These are phyloP conservation scores for Pituophis catenifer DNA, from an alignment of 2,113 vertebrate genomes.

Conservation along the genomic window DNA sequence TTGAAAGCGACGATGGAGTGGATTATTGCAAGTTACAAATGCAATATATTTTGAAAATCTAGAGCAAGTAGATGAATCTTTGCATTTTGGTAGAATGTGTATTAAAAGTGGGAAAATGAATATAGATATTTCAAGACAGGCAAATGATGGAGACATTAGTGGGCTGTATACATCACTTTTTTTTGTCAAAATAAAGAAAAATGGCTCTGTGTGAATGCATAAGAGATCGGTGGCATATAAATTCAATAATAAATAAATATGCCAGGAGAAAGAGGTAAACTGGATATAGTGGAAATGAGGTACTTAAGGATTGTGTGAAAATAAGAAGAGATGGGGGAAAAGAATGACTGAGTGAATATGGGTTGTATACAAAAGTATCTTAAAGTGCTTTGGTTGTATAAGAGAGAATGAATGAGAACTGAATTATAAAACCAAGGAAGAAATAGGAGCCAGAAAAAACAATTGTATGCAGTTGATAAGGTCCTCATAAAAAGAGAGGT, in stretches of 20 bases:
- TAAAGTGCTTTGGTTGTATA: neutral
- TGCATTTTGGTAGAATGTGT: neutral
- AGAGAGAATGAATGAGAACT: neutral
- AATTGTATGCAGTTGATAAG: neutral
- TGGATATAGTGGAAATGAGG: neutral
- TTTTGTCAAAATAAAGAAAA: neutral
- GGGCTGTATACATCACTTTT: neutral
- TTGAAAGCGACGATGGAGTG: neutral
- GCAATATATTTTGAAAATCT: neutral
- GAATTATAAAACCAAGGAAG: neutral
- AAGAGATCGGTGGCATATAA: neutral
- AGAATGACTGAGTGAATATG: neutral
- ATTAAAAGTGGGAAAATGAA: neutral
- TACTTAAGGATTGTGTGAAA: neutral
- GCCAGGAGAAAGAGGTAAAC: neutral
- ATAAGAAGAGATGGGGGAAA: neutral
- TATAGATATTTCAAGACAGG: neutral
- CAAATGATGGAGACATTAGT: neutral
- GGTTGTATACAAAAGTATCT: neutral
- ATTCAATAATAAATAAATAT: neutral
- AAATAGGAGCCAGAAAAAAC: neutral
- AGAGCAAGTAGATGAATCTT: neutral
- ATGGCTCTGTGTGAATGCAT: neutral
- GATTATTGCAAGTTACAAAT: neutral
- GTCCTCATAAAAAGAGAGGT: neutral